Evolutionary conservation across 2,888 invertebrate genomes (phyloP).

Genomic region (Harpalus rubripes): DNA sequence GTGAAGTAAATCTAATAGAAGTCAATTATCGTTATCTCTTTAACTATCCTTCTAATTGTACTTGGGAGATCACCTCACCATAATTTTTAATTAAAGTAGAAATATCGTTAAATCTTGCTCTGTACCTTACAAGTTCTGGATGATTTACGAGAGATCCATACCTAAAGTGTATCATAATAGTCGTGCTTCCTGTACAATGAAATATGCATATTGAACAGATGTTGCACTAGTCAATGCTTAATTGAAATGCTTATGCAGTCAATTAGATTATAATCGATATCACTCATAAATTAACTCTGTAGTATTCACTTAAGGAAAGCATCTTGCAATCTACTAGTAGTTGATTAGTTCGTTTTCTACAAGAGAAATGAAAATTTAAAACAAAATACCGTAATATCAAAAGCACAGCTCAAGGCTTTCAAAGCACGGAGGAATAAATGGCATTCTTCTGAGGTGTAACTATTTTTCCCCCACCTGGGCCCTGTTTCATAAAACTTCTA

Average conservation of each 20-base stretch:
- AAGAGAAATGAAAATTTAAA: not conserved
- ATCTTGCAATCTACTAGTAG: not conserved
- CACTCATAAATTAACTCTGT: not conserved
- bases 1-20: not conserved
- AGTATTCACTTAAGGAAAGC: not conserved
- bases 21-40: too few relatives aligned
- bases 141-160: slow-evolving; percentile 2
- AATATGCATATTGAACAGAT: not conserved
- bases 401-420: too few relatives aligned
- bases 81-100: slow-evolving; percentile 4
- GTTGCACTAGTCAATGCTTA: slow-evolving; percentile 5
- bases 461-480: too few relatives aligned
- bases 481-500: too few relatives aligned
- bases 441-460: too few relatives aligned
- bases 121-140: not conserved
- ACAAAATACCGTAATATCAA: not conserved
- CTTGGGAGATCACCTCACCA: not conserved
- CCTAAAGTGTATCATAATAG: not conserved
- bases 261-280: slow-evolving; percentile 3
- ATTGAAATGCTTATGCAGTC: slow-evolving; percentile 1
- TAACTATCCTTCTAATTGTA: too few relatives aligned
- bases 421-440: too few relatives aligned
- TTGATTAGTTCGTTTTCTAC: not conserved
- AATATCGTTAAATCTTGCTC: not conserved
- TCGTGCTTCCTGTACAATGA: not conserved